phyloP scores from a whole-genome alignment of 1,140 invertebrate genomes.

The Leptinotarsa defecta region DNA sequence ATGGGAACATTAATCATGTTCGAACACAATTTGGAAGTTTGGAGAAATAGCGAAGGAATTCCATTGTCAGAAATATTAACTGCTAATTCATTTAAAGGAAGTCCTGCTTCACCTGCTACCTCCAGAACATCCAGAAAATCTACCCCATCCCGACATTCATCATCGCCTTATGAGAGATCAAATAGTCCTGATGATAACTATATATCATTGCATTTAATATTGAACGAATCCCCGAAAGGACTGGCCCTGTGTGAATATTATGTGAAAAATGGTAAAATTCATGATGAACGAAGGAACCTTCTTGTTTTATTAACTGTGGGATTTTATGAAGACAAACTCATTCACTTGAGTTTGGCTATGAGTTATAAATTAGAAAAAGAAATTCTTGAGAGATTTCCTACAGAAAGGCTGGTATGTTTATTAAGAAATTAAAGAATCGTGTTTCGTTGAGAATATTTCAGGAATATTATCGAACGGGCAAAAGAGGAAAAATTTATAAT shows the following conservation, averaged over 20 bases:
- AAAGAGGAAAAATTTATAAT: too few relatives aligned
- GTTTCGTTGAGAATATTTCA: too few relatives aligned
- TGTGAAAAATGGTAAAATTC: not conserved
- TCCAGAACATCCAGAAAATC: not conserved
- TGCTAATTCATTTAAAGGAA: not conserved
- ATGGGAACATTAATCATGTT: not conserved
- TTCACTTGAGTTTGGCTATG: not conserved
- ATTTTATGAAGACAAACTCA: conserved; percentile 1
- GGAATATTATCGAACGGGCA: too few relatives aligned
- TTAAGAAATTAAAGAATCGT: not conserved
- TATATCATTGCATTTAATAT: not conserved
- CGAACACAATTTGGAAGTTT: not conserved
- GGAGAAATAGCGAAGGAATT: not conserved
- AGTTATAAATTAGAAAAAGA: conserved; percentile 2
- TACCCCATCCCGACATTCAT: not conserved
- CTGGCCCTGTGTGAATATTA: not conserved
- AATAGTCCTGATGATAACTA: not conserved
- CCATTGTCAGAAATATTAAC: not conserved
- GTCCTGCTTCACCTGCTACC: not conserved
- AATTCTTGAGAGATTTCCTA: conserved; percentile 10
- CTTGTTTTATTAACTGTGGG: not conserved
- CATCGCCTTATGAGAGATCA: not conserved
- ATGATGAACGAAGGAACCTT: conserved; percentile 9
- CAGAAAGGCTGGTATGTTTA: conserved; percentile 10
- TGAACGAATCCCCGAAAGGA: conserved; percentile 7